Evolutionary conservation across 2,113 vertebrate species (phyloP).

Genomic region (Candoia aspera): DNA sequence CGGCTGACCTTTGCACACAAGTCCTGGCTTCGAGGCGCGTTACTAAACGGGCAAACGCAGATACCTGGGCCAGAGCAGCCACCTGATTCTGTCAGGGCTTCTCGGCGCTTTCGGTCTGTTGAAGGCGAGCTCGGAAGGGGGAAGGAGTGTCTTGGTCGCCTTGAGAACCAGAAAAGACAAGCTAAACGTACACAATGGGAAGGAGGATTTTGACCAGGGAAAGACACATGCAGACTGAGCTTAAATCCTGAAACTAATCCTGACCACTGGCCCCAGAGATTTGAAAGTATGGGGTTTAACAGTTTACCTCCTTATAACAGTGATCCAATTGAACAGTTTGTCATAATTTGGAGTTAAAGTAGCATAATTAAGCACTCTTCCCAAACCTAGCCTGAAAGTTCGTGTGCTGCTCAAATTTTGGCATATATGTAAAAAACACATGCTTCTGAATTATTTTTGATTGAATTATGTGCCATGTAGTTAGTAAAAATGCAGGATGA

Average conservation of each 20-base stretch:
- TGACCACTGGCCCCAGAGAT: background rate
- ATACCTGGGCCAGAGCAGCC: background rate
- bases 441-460: background rate
- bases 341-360: background rate
- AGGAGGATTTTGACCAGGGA: background rate
- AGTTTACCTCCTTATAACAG: background rate
- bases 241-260: background rate
- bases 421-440: no score
- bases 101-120: background rate
- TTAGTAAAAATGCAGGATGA: background rate
- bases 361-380: background rate
- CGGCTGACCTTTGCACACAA: no score
- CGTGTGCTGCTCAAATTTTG: no score
- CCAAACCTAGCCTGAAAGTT: background rate
- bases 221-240: background rate
- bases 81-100: background rate
- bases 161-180: background rate
- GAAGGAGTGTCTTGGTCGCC: background rate
- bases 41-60: no score
- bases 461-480: background rate
- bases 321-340: background rate
- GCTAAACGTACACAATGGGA: background rate
- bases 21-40: no score
- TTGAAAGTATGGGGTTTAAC: background rate
- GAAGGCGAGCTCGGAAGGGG: background rate